Evolutionary conservation across 2,888 invertebrate species (phyloP), one percentile per base, ranked within the genome.

Genomic region (Apamea epomidion): DNA sequence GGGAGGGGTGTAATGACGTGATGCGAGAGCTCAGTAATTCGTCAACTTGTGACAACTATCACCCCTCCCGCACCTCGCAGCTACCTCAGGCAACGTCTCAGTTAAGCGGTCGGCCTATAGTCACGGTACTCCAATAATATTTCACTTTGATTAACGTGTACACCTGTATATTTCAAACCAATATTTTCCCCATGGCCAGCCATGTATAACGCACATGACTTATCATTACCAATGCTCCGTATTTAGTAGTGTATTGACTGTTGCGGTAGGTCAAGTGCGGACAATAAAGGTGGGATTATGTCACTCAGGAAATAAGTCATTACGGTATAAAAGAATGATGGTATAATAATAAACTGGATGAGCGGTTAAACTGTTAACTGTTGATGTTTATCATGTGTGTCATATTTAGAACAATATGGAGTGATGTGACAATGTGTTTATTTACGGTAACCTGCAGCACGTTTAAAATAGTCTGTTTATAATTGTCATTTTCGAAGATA

Each of bases 161-260:
- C 78, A 82, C 69, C 42, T 83, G 80, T 64, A 72, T 79, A 81
- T 68, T 83, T 58, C 70, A 79, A 87, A 81, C 78, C 77, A 81
- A 90, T 90, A 88, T 90, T 91, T 93, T 92, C 88, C 83, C 83
- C 92, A 86, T 93, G 93, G 77, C 75, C 88, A 88, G 72, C 91
- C 94, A 93, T 89, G 92, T 91, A 91, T 93, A 90, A 93, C 88
- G 86, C 65, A 69, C 78, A 83, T 82, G 76, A 82, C 77, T 83
- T 90, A 74, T 89, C 81, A 90, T 85, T 88, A 88, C 82, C 78
- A 78, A 87, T 84, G 82, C 80, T 76, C 80, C 85, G 83, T 71
- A 74, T 74, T 77, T 42, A 82, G 37, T 60, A 14, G 78, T 32
- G 10, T 65, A 75, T 67, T 76, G n/a, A 68, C 29, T 32, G 45